Percentiles rank a stretch among this genome's conserved stretches.
Conservation (phyloP, 2,113 vertebrate species). For the Prunella himalayana region DNA sequence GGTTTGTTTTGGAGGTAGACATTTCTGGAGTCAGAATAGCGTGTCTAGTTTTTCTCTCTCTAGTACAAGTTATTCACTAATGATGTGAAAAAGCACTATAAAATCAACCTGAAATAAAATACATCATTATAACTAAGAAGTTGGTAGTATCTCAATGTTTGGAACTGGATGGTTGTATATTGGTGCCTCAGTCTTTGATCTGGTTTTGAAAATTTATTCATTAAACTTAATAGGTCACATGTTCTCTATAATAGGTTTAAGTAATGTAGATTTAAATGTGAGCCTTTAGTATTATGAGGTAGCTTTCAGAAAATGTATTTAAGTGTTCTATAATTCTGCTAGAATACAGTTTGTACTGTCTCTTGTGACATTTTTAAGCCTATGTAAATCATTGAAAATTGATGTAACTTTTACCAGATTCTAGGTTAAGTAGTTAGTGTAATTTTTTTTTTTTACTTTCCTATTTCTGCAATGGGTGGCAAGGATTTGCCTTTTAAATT, state of each 20-base stretch:
- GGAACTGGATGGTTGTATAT: not conserved
- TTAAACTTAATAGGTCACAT: not conserved
- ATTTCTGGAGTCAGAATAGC: not conserved
- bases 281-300: not conserved
- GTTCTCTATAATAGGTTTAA: not conserved
- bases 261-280: not conserved
- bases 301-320: not conserved
- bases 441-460: not conserved
- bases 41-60: not conserved
- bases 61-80: not conserved
- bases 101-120: not conserved
- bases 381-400: not conserved
- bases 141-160: not conserved
- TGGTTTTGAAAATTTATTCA: not conserved
- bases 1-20: not conserved
- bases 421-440: not conserved
- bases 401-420: not conserved
- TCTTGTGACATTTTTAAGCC: not conserved
- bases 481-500: not conserved
- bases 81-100: not conserved
- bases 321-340: not conserved
- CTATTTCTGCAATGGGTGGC: not conserved
- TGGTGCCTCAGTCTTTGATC: not conserved
- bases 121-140: not conserved
- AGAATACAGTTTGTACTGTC: not conserved